A percentile compares a stretch with the other conserved stretches of the same genome.
These are phyloP conservation scores for Cyprinella venusta DNA, from an alignment of 2,797 vertebrate species.

Conservation along the genomic window DNA sequence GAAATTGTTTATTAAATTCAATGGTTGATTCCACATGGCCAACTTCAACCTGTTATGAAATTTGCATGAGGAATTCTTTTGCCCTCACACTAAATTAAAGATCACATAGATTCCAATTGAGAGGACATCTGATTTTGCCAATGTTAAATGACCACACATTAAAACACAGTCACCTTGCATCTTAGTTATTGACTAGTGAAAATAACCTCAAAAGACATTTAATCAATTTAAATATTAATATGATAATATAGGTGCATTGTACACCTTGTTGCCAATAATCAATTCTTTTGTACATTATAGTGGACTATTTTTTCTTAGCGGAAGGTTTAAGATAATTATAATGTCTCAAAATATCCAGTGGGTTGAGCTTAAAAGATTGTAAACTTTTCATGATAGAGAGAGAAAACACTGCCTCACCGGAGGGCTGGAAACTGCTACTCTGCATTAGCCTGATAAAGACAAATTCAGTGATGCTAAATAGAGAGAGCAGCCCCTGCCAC, in stretches of 20 bases:
- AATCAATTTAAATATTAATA: background rate
- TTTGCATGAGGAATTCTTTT: background rate
- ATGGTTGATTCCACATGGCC: background rate
- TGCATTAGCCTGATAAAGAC: constrained; percentile 45
- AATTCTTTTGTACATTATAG: background rate
- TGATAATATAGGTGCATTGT: background rate
- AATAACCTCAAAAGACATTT: background rate
- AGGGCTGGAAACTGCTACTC: constrained; percentile 34
- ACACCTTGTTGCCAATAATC: background rate
- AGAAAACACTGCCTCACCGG: constrained; percentile 21
- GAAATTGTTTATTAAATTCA: background rate
- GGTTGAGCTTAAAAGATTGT: background rate
- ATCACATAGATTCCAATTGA: background rate
- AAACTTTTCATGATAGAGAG: constrained; percentile 9
- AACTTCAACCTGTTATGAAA: background rate
- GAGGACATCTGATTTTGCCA: background rate
- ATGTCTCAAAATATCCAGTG: background rate
- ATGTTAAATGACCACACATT: background rate
- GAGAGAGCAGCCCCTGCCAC: constrained; percentile 17
- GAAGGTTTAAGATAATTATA: constrained; percentile 16
- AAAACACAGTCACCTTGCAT: background rate
- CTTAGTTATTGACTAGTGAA: background rate
- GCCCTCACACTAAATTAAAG: background rate
- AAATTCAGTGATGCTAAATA: constrained; percentile 34
- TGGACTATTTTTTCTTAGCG: background rate